Evolutionary conservation across 2,888 invertebrate genomes (phyloP).

Genomic region (Brachylomia viminalis): DNA sequence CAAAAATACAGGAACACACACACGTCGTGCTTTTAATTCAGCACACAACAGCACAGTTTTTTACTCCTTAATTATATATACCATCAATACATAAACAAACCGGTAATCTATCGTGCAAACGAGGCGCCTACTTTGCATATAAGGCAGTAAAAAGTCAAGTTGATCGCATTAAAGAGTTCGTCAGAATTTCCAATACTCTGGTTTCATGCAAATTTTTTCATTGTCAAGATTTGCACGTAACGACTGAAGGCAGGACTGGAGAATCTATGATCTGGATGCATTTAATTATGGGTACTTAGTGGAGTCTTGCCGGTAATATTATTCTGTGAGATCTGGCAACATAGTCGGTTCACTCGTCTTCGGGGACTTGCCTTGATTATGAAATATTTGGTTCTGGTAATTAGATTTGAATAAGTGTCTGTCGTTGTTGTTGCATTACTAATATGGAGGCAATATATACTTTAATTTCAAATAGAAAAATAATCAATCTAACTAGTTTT

Average conservation of each 20-base stretch:
- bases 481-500: neutral
- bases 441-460: neutral
- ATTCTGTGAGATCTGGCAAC: constrained; percentile 51
- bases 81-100: constrained; percentile 49
- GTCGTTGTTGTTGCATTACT: neutral
- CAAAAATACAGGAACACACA: constrained; percentile 50
- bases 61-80: constrained; percentile 56
- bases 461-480: neutral
- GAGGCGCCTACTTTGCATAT: constrained; percentile 62
- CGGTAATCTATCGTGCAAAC: constrained; percentile 64
- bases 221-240: constrained; percentile 71
- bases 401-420: neutral
- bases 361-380: neutral
- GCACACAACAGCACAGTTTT: constrained; percentile 39
- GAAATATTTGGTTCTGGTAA: neutral
- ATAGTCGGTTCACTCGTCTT: constrained; percentile 29
- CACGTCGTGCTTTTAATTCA: constrained; percentile 37
- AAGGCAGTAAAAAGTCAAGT: constrained; percentile 59
- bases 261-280: constrained; percentile 68
- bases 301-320: constrained; percentile 37
- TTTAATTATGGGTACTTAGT: constrained; percentile 70
- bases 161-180: constrained; percentile 56
- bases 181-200: constrained; percentile 56
- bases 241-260: constrained; percentile 46
- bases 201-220: constrained; percentile 66